Percentiles rank a stretch among this genome's conserved stretches.
phyloP scores from a whole-genome alignment of 2,113 vertebrate genomes.

The Callorhinus ursinus region DNA sequence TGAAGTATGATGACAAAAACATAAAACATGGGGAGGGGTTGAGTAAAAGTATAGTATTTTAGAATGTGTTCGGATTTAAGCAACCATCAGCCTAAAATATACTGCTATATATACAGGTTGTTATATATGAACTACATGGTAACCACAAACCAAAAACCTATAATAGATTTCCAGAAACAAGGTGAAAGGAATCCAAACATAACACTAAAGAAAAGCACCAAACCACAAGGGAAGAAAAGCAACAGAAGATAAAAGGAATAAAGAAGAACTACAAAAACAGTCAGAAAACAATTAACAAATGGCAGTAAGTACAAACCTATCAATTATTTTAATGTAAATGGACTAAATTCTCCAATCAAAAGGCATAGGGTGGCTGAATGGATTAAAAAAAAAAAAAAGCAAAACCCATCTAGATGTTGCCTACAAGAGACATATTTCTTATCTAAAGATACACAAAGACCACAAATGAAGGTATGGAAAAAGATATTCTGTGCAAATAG shows the following conservation, averaged over 20 bases:
- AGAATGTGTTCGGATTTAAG: background rate
- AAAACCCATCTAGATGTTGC: background rate
- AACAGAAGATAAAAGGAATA: background rate
- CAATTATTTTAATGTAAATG: background rate
- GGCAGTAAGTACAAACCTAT: background rate
- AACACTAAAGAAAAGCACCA: background rate
- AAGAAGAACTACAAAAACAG: background rate
- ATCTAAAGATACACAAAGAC: background rate
- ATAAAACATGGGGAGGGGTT: background rate
- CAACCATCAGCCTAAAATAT: background rate
- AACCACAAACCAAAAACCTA: background rate
- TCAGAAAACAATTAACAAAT: background rate
- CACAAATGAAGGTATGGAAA: background rate
- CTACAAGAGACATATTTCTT: background rate
- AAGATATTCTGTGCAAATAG: background rate
- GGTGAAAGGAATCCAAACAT: background rate
- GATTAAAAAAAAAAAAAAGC: background rate
- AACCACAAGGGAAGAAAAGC: background rate
- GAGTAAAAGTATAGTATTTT: background rate
- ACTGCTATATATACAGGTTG: background rate
- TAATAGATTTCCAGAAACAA: background rate
- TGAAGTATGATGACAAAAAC: background rate
- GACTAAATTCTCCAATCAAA: background rate
- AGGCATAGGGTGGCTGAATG: background rate
- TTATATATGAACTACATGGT: background rate